Evolutionary conservation across 2,888 invertebrate genomes (phyloP).

Genomic region (Drosophila mulleri): DNA sequence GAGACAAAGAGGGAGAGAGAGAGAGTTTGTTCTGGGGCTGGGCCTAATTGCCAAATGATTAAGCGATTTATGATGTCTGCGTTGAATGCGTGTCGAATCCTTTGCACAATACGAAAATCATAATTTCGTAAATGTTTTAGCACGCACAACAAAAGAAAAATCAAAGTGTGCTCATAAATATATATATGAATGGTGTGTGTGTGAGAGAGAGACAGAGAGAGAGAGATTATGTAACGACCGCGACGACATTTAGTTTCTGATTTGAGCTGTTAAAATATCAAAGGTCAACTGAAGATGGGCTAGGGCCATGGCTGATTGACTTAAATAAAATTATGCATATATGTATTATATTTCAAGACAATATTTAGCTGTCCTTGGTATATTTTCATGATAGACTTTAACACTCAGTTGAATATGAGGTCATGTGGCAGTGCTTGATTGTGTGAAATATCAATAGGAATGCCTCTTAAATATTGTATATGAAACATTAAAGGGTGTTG

Average conservation of each 20-base stretch:
- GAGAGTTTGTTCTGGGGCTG: constrained; percentile 48
- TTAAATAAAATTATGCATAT: too few relatives aligned
- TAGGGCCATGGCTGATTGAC: background rate
- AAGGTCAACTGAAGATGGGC: constrained; percentile 53
- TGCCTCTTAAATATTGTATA: too few relatives aligned
- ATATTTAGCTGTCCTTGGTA: background rate
- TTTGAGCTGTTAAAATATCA: constrained; percentile 36
- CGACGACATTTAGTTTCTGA: constrained; percentile 43
- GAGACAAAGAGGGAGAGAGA: constrained; percentile 1
- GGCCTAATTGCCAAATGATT: constrained; percentile 85
- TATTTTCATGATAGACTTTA: background rate
- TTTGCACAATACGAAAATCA: constrained; percentile 63
- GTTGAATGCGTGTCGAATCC: constrained; percentile 71
- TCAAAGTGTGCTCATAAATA: constrained; percentile 19
- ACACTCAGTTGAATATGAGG: too few relatives aligned
- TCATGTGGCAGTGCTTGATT: too few relatives aligned
- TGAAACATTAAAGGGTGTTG: too few relatives aligned
- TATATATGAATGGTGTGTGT: background rate
- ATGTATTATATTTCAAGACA: too few relatives aligned
- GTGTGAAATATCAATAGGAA: too few relatives aligned
- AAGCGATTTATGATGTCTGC: constrained; percentile 85
- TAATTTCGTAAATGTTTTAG: constrained; percentile 76
- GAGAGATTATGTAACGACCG: constrained; percentile 22
- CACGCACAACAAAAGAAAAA: constrained; percentile 65
- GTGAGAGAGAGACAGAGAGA: background rate